These are phyloP conservation scores for Drosophila sturtevanti DNA, from an alignment of 1,140 invertebrate species.

Conservation along the genomic window DNA sequence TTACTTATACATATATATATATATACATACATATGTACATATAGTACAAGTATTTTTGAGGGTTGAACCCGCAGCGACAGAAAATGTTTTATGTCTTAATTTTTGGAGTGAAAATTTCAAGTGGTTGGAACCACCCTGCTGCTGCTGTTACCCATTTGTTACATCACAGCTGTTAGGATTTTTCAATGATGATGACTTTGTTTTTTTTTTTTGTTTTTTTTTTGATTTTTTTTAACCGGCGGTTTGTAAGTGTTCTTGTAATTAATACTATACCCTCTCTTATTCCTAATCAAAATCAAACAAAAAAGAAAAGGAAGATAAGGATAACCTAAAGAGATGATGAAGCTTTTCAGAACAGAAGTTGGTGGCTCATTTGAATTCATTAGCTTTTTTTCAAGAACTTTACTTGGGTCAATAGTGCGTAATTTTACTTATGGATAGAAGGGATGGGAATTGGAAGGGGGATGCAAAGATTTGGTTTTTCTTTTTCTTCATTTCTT, in stretches of 20 bases:
- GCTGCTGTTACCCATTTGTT: constrained; percentile 62
- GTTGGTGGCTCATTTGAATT: constrained; percentile 67
- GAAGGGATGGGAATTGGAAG: no score
- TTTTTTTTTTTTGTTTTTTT: not conserved
- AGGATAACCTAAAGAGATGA: not conserved
- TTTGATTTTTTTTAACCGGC: constrained; percentile 50
- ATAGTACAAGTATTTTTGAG: constrained; percentile 26
- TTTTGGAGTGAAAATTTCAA: constrained; percentile 68
- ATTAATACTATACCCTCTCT: constrained; percentile 62
- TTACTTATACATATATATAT: no score
- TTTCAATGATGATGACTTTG: constrained; percentile 16
- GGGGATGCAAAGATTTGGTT: not conserved
- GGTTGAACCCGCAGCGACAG: constrained; percentile 35
- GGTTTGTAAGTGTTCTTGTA: constrained; percentile 69
- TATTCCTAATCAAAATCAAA: constrained; percentile 24
- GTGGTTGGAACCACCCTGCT: constrained; percentile 71
- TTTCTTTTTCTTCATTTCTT: not conserved
- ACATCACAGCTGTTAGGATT: constrained; percentile 76
- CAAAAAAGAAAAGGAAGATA: not conserved
- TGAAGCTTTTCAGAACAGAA: constrained; percentile 31
- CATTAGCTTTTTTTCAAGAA: constrained; percentile 44
- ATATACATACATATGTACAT: no score
- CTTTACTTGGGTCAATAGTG: constrained; percentile 10
- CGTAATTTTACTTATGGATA: constrained; percentile 47
- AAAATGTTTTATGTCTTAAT: constrained; percentile 73